A percentile compares a stretch with the other conserved stretches of the same genome.
Evolutionary conservation across 2,113 vertebrate species (phyloP).

Genomic region (Eulemur macaco): DNA sequence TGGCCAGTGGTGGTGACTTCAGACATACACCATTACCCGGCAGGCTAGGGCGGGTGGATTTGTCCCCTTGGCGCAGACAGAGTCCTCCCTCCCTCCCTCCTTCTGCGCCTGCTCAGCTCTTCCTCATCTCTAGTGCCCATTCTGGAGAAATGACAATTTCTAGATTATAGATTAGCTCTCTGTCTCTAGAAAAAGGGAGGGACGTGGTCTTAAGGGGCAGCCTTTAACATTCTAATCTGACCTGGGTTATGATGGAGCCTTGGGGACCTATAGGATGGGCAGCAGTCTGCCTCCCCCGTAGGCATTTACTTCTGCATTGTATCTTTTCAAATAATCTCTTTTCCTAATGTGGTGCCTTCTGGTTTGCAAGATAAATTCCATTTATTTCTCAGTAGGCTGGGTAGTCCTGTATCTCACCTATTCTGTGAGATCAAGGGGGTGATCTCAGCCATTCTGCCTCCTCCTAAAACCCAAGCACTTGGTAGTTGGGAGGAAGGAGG

Average conservation of each 20-base stretch:
- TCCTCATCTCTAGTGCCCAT: neutral
- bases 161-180: neutral
- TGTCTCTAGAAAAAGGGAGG: neutral
- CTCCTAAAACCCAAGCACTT: neutral
- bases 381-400: neutral
- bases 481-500: neutral
- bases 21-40: conserved; percentile 54
- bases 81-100: neutral
- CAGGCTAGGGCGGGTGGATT: conserved; percentile 20
- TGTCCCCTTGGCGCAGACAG: conserved; percentile 39
- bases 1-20: neutral
- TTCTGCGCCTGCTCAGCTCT: neutral
- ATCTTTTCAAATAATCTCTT: neutral
- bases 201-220: neutral
- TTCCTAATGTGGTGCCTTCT: neutral
- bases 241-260: neutral
- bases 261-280: neutral
- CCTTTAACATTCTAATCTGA: neutral
- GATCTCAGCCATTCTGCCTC: too few species aligned
- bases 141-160: conserved; percentile 20
- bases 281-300: too few species aligned
- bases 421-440: neutral
- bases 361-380: neutral
- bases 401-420: neutral
- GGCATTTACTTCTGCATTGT: neutral